Base-by-base conservation (phyloP, 2,888 invertebrate species). In the Ypsolopha sequella region DNA sequence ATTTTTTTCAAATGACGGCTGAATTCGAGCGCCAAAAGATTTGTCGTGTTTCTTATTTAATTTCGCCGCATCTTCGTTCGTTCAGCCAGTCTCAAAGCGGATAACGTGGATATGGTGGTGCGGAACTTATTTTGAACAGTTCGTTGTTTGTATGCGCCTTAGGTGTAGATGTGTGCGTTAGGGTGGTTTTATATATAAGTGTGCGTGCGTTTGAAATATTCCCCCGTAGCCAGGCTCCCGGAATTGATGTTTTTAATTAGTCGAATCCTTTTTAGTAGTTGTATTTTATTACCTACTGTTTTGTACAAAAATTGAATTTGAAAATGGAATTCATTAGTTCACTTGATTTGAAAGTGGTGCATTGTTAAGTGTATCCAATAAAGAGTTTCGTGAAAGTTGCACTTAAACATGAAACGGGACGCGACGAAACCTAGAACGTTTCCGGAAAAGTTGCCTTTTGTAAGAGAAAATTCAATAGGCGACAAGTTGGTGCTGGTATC, bases 241-340 rank as follows among this genome's bases (percentile, higher is more conserved):
- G 78, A 85, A 82, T 85, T 84, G 85, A 85, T 85, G 84, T 84
- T 85, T 84, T 85, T 85, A 85, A 85, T 85, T 85, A 85, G 85
- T 84, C 72, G 76, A 80, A 24, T 78, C 75, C 80, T 72, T 80
- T 82, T 84, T 81, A 76, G 76, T 36, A 14, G 43, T 36, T 68
- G 36, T 36, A 14, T 8, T 36, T 51, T 54, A 46, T 68, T 65
- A 9, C 41, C 36, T 34, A 35, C 41, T 43, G 11, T 35, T 48
- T 43, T 13, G 7, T 13, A 14, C 11, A 39, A 39, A 39, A 11
- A 39, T 38, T n/a, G 38, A 38, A 38, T 38, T 8, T 38, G 2
- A 8, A 10, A 38, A 38, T 38, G 9, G 38, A 38, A 38, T 38
- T 38, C 38, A 2, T 38, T 2, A 10, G n/a, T 43, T 43, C 6